Evolutionary conservation across 2,113 vertebrate genomes (phyloP).

Genomic region (Antennarius striatus): DNA sequence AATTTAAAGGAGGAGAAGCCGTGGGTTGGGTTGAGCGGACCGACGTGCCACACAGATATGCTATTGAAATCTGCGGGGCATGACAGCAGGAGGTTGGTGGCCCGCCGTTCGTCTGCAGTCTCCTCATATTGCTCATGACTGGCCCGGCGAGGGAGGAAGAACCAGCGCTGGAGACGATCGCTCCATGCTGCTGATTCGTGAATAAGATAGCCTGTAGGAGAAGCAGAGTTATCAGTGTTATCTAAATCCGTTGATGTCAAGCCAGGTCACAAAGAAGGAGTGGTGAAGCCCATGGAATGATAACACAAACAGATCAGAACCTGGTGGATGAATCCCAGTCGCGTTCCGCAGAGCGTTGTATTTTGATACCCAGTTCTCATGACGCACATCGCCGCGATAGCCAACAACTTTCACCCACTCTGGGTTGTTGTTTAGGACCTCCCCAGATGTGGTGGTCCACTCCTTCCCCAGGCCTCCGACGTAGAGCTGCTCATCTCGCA

Average conservation of each 20-base stretch:
- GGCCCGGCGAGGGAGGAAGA: conserved; percentile 93
- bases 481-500: conserved; percentile 91
- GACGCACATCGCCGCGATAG: conserved; percentile 83
- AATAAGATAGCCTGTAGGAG: conserved; percentile 88
- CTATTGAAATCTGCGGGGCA: conserved; percentile 83
- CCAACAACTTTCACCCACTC: conserved; percentile 95
- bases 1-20: conserved; percentile 99
- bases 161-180: conserved; percentile 88
- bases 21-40: conserved; percentile 83
- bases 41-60: conserved; percentile 71
- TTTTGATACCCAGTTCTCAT: conserved; percentile 89
- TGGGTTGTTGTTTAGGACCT: conserved; percentile 90
- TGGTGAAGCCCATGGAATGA: no score
- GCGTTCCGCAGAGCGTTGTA: conserved; percentile 85
- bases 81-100: conserved; percentile 90
- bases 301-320: conserved; percentile 63
- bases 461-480: conserved; percentile 96
- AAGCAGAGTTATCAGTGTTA: neutral
- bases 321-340: conserved; percentile 87
- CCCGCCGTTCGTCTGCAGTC: conserved; percentile 83
- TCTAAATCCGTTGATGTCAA: no score
- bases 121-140: conserved; percentile 89
- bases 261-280: no score
- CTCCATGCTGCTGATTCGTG: conserved; percentile 95
- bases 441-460: conserved; percentile 91